These are phyloP conservation scores for Chelonus insularis DNA, from an alignment of 1,140 invertebrate species.

Conservation along the genomic window DNA sequence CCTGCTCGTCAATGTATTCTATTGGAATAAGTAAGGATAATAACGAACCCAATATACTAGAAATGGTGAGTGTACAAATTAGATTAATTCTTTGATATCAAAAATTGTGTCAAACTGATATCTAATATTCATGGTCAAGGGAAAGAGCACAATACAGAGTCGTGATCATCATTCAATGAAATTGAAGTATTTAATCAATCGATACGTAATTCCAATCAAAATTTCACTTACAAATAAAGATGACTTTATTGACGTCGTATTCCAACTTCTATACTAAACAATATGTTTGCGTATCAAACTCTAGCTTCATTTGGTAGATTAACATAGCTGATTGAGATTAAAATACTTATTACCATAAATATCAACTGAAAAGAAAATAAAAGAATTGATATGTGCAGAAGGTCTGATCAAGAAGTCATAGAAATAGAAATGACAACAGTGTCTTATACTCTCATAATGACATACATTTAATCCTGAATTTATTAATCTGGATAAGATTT, in stretches of 20 bases:
- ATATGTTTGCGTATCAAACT: no score
- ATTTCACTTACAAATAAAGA: no score
- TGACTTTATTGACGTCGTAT: background rate
- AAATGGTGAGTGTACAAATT: slow-evolving; percentile 27
- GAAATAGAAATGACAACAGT: background rate
- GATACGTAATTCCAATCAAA: no score
- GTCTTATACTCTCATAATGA: background rate
- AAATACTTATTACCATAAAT: background rate
- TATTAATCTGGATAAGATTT: slow-evolving; percentile 23
- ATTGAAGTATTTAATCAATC: background rate
- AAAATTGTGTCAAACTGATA: background rate
- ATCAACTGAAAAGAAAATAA: background rate
- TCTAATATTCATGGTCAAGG: background rate
- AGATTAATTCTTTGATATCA: background rate
- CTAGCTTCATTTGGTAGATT: no score
- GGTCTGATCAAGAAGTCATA: slow-evolving; percentile 15
- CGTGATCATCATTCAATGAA: background rate
- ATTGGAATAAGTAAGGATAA: slow-evolving; percentile 22
- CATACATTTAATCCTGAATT: background rate
- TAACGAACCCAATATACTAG: slow-evolving; percentile 26
- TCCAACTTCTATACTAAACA: no score
- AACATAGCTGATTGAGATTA: no score
- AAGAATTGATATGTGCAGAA: slow-evolving; percentile 19
- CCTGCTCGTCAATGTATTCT: slow-evolving; percentile 19
- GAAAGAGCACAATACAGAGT: background rate